Conservation (phyloP, 2,113 vertebrate genomes). For the Macroglossus sobrinus region DNA sequence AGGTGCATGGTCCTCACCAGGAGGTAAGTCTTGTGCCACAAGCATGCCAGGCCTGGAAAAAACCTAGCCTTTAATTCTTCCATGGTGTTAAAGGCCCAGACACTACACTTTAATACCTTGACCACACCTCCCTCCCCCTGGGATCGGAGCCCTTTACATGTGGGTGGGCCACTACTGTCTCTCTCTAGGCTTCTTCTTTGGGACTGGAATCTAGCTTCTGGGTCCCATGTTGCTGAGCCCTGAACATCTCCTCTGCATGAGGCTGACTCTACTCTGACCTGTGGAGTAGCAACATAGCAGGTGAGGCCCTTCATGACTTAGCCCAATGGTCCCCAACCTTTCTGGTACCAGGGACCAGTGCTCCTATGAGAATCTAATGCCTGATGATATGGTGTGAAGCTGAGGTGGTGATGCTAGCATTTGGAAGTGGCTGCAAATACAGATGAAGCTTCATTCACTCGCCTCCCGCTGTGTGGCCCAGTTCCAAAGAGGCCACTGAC, state of each 20-base stretch:
- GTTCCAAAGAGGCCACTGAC: too few species aligned
- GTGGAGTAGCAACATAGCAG: neutral
- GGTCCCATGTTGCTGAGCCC: neutral
- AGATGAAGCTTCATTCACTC: too few species aligned
- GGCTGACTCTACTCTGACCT: neutral
- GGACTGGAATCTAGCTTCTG: neutral
- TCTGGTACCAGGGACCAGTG: too few species aligned
- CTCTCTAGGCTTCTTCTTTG: neutral
- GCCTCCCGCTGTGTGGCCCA: too few species aligned
- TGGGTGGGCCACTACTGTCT: neutral
- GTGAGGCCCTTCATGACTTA: neutral
- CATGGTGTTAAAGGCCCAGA: neutral
- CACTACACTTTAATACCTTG: neutral
- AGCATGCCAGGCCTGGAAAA: neutral
- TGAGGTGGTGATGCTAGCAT: too few species aligned
- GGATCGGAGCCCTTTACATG: neutral
- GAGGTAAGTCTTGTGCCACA: neutral
- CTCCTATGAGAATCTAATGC: too few species aligned
- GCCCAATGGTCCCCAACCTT: neutral
- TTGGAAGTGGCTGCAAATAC: too few species aligned
- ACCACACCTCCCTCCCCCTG: neutral
- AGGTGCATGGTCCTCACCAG: neutral
- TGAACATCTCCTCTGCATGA: neutral
- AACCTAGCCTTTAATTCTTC: neutral
- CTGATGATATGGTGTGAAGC: too few species aligned